Evolutionary conservation across 53 echinoderm and acorn worm genomes (phyloP).

Genomic region (Temnopleurus reevesii): DNA sequence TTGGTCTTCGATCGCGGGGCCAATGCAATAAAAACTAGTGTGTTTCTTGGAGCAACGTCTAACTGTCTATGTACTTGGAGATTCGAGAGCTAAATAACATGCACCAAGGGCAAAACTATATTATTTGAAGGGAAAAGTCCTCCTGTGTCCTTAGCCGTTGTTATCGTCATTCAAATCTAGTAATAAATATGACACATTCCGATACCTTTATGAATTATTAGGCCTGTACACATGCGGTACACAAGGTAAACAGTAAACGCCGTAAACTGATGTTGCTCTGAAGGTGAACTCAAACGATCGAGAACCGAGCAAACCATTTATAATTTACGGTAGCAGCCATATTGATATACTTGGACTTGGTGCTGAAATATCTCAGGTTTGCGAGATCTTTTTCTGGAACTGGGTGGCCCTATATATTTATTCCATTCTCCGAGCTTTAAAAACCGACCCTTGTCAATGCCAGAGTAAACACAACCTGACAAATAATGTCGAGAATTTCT

Average conservation of each 20-base stretch:
- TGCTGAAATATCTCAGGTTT: slow-evolving; percentile 14
- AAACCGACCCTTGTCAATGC: not conserved
- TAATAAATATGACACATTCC: not conserved
- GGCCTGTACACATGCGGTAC: not conserved
- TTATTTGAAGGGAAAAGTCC: no score
- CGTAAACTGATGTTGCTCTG: not conserved
- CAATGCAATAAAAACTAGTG: no score
- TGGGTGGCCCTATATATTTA: slow-evolving; percentile 20
- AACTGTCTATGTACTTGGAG: no score
- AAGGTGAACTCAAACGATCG: not conserved
- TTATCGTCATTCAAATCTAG: not conserved
- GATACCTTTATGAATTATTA: not conserved
- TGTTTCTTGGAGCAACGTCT: no score
- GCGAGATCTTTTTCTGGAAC: not conserved
- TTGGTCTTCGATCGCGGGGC: no score
- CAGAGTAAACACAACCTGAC: not conserved
- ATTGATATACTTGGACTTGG: not conserved
- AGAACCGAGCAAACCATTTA: not conserved
- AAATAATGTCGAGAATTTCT: not conserved
- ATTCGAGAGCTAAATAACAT: no score
- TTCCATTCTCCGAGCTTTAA: not conserved
- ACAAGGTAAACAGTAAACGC: not conserved
- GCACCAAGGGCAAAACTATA: no score
- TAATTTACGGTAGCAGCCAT: not conserved
- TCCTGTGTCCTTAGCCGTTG: no score